Evolutionary conservation across 1,140 invertebrate species (phyloP), one percentile per base, ranked within the genome.

Genomic region (Elysia chlorotica): DNA sequence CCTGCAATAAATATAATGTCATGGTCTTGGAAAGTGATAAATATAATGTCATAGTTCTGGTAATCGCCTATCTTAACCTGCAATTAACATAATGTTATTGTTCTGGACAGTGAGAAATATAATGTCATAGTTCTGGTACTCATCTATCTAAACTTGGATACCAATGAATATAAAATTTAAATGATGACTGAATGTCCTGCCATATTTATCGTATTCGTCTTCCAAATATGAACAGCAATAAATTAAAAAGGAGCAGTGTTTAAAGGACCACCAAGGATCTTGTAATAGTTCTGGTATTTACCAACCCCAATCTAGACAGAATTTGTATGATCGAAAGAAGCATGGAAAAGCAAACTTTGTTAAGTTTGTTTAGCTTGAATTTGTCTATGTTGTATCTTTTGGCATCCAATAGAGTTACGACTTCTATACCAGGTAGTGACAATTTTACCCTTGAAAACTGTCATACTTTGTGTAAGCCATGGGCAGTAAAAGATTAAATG

Each of bases 41-140:
- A 33, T 70, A 53, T 6, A 70, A 53, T 56, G 57, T 17, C 10
- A 21, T 98, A 98, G 73, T 96, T 95, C 81, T 98, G 99, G 85
- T 98, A 95, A 87, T 95, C 91, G 85, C 93, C 95, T 79, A 93
- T 92, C 78, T 93, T 93, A 67, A 94, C 63, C 59, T 71, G 57
- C 6, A 71, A 56, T 59, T 71, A 23, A 96, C 56, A 94, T 94
- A 0, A 96, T 86, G 0, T 95, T 96, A 87, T 98, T 98, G 73
- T 96, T 95, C 79, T 93, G 92, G 78, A 93, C 93, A 94, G 57
- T 36, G 57, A 53, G 6, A 70, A 53, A 53, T 70, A n/a, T 19
- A 21, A 98, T 98, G 73, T 96, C 95, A 81, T 98, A 99, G 85
- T 98, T 95, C 87, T 95, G 91, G 85, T 93, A 95, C 79, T 93